These are phyloP conservation scores for Caenorhabditis remanei DNA, from an alignment of 1,140 invertebrate genomes.

Conservation along the genomic window DNA sequence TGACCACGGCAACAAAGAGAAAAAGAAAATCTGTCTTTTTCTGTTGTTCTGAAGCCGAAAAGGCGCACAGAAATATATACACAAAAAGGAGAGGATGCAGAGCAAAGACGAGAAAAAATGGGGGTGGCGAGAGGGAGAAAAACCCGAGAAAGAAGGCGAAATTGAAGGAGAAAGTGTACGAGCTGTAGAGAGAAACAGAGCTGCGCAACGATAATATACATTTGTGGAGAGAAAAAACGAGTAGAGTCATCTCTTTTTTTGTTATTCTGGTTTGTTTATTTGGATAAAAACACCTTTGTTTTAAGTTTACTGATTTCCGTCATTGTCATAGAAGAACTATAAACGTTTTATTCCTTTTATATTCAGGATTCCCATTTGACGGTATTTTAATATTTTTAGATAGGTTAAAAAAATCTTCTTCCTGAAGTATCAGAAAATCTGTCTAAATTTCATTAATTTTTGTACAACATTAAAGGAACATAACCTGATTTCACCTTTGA, in stretches of 20 bases:
- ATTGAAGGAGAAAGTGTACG: neutral
- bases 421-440: no score
- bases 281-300: neutral
- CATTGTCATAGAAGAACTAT: neutral
- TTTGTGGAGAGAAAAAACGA: neutral
- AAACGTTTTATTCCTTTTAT: no score
- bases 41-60: neutral
- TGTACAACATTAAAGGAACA: no score
- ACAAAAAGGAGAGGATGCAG: neutral
- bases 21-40: neutral
- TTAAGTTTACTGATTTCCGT: neutral
- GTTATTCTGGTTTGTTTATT: neutral
- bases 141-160: neutral
- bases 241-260: neutral
- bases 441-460: no score
- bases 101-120: neutral
- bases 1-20: conserved; percentile 8
- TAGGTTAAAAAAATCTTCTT: no score
- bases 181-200: neutral
- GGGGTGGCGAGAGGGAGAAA: neutral
- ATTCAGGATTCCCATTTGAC: no score
- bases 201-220: conserved; percentile 5
- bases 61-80: neutral
- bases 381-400: no score
- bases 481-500: no score